A percentile compares a stretch with the other conserved stretches of the same genome.
Evolutionary conservation across 2,888 invertebrate genomes (phyloP).

Genomic region (Acanthosepion lycidas): DNA sequence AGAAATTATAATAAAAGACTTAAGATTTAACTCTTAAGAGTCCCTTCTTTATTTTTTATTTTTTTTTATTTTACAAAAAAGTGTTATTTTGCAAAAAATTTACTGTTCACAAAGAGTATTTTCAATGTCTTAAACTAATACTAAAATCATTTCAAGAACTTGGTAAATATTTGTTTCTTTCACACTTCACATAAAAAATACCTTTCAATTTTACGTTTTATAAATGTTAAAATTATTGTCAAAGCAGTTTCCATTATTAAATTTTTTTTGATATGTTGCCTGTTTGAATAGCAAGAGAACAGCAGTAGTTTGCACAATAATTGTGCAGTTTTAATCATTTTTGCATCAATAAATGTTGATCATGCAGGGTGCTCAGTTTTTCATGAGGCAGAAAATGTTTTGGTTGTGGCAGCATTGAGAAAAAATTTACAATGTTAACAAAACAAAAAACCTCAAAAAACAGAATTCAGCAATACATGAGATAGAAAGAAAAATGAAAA

Average conservation of each 20-base stretch:
- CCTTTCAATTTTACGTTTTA: background rate
- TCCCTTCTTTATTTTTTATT: too few relatives aligned
- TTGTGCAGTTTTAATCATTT: background rate
- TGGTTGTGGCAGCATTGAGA: background rate
- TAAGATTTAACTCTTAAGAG: too few relatives aligned
- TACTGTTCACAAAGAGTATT: too few relatives aligned
- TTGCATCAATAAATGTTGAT: constrained; percentile 18
- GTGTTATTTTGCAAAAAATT: too few relatives aligned
- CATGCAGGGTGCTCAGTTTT: background rate
- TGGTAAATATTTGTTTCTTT: too few relatives aligned
- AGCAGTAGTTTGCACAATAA: background rate
- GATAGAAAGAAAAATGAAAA: background rate
- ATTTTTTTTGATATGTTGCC: background rate
- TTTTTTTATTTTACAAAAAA: too few relatives aligned
- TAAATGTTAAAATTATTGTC: background rate
- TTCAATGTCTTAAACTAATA: too few relatives aligned
- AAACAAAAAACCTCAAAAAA: background rate
- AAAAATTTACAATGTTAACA: background rate
- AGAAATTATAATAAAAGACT: too few relatives aligned
- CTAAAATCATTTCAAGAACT: too few relatives aligned
- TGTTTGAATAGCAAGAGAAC: background rate
- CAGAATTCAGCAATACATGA: background rate
- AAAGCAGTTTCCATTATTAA: background rate
- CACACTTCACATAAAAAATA: background rate
- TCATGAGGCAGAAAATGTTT: constrained; percentile 24